Base-by-base conservation (phyloP, 2,888 invertebrate genomes). In the Petrolisthes manimaculis region DNA sequence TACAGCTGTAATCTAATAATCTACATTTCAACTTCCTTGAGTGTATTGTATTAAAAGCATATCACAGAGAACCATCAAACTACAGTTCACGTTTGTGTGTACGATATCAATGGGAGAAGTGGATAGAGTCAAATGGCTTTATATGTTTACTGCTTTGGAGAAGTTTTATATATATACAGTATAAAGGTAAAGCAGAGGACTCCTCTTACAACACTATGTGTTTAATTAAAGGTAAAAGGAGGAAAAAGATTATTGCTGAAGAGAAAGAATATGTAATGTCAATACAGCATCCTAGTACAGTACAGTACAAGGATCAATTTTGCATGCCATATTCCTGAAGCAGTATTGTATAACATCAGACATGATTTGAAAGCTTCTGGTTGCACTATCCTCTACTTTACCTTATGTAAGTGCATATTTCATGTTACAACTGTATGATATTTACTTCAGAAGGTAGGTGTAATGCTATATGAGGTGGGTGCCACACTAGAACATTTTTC, bases 101-200 rank as follows among this genome's bases (percentile, higher is more conserved):
- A 71, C 71, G 21, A 8, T 71, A 21, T 71, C 21, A n/a, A n/a
- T 71, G 71, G 21, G 18, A 71, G 71, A 71, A 71, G 71, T 71
- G 71, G 71, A 71, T 71, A 71, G 71, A 71, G 71, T 71, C 71
- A 71, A n/a, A 71, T 71, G 71, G 71, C 71, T 71, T 71, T 61
- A 12, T 18, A 61, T 71, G 71, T 71, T 71, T n/a, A 71, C 71
- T 71, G 71, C n/a, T 71, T 71, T 71, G 71, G 71, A 71, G 71
- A 71, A 71, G 71, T n/a, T 71, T n/a, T 14, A 21, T 71, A 71
- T 6, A 21, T 71, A 71, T 37, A 37, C 37, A 37, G 37, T 37
- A 37, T 37, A 37, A 37, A 37, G 37, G 37, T 37, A 37, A 37
- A 37, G 37, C 37, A 37, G 37, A 37, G 37, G 37, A 37, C 37